These are phyloP conservation scores for Gonioctena quinquepunctata DNA, from an alignment of 1,140 invertebrate species.

Conservation along the genomic window DNA sequence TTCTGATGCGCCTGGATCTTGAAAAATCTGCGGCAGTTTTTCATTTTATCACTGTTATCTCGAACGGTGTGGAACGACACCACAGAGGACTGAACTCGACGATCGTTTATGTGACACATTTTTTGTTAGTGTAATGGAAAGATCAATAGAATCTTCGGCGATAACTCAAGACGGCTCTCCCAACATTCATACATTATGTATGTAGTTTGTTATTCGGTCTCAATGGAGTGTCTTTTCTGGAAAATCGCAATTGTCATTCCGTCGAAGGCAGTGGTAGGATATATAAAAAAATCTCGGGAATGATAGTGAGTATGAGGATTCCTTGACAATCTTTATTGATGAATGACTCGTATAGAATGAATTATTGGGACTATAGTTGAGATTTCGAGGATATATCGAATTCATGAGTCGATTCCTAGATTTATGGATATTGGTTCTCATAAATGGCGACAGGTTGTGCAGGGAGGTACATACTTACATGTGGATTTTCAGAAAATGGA, in stretches of 20 bases:
- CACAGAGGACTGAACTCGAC: neutral
- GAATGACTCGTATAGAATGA: no score
- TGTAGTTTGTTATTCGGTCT: neutral
- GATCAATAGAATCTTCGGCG: neutral
- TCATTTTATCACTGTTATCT: neutral
- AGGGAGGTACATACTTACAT: no score
- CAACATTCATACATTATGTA: neutral
- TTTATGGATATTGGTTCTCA: no score
- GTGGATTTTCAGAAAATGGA: no score
- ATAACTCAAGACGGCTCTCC: neutral
- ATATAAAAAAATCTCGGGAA: no score
- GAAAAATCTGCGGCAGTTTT: slow-evolving; percentile 1
- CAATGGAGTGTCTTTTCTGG: neutral
- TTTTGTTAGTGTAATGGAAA: slow-evolving; percentile 6
- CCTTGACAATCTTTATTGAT: no score
- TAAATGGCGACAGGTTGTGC: no score
- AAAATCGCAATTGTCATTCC: neutral
- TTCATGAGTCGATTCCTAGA: no score
- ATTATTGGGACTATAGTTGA: no score
- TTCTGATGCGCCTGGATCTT: neutral
- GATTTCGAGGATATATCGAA: no score
- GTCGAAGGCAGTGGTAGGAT: no score
- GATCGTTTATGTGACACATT: slow-evolving; percentile 9
- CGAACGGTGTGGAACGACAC: neutral
- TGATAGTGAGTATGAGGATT: no score